phyloP scores from a whole-genome alignment of 2,888 invertebrate species.

The Pollenia labialis region DNA sequence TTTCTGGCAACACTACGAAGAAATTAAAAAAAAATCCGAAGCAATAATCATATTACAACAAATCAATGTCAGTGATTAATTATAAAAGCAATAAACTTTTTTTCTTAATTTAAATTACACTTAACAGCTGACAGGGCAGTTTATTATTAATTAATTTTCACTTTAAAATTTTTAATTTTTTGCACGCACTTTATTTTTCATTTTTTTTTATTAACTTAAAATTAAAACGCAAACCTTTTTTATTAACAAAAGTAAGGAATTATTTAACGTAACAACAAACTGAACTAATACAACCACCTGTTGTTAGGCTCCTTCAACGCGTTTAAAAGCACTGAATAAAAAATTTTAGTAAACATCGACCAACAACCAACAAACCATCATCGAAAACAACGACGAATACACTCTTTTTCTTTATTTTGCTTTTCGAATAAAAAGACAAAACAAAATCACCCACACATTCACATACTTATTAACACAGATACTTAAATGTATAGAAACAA shows the following conservation, averaged over 20 bases:
- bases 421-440: slow-evolving; percentile 26
- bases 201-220: slow-evolving; percentile 3
- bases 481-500: slow-evolving; percentile 23
- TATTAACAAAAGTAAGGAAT: slow-evolving; percentile 24
- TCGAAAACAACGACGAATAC: slow-evolving; percentile 31
- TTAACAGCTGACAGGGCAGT: slow-evolving; percentile 34
- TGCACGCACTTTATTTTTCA: slow-evolving; percentile 6
- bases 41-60: slow-evolving; percentile 38
- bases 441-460: slow-evolving; percentile 58
- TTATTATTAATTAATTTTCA: not conserved
- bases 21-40: slow-evolving; percentile 11
- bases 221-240: slow-evolving; percentile 38
- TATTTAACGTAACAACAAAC: slow-evolving; percentile 17
- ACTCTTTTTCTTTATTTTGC: slow-evolving; percentile 49
- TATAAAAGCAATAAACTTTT: slow-evolving; percentile 55
- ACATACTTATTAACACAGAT: slow-evolving; percentile 30
- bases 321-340: slow-evolving; percentile 66
- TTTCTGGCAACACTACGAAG: slow-evolving; percentile 49
- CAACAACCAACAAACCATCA: slow-evolving; percentile 31
- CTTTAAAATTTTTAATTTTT: not conserved
- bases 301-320: slow-evolving; percentile 70
- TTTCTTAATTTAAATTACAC: slow-evolving; percentile 4
- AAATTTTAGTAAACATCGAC: slow-evolving; percentile 60
- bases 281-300: slow-evolving; percentile 59
- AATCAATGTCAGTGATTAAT: slow-evolving; percentile 67